A percentile compares a stretch with the other conserved stretches of the same genome.
These are phyloP conservation scores for Lycodopsis pacificus DNA, from an alignment of 2,797 vertebrate genomes.

Conservation along the genomic window DNA sequence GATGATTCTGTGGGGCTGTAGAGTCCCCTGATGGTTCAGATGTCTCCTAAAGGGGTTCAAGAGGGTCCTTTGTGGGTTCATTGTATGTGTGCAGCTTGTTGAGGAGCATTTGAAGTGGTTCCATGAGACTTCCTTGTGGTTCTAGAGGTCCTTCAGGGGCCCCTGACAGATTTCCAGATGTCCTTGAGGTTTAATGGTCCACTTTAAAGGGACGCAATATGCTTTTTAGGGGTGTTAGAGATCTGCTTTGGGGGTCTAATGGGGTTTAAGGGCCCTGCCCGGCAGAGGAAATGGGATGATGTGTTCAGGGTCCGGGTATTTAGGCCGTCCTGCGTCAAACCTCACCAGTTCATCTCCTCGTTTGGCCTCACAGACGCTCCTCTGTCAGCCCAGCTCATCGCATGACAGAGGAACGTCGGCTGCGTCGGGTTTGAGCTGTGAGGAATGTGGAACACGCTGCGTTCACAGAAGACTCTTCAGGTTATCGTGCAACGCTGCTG, in stretches of 20 bases:
- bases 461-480: background rate
- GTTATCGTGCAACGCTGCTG: background rate
- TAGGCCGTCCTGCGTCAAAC: background rate
- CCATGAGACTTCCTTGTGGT: background rate
- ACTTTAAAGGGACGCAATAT: background rate
- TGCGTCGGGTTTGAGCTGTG: slow-evolving; percentile 20
- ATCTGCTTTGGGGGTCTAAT: background rate
- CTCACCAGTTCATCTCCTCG: slow-evolving; percentile 2
- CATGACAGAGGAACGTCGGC: slow-evolving; percentile 46
- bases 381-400: slow-evolving; percentile 16
- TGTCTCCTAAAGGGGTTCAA: background rate
- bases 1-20: background rate
- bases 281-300: background rate
- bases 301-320: background rate
- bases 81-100: background rate
- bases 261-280: background rate
- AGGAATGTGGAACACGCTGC: slow-evolving; percentile 25
- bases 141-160: background rate
- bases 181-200: background rate
- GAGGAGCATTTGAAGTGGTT: background rate
- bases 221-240: background rate
- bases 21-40: no score
- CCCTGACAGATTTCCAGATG: background rate
- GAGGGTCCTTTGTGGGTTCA: no score
- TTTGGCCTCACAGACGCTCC: slow-evolving; percentile 15